Percentiles rank a stretch among this genome's conserved stretches.
Conservation (phyloP, 2,888 invertebrate species). For the Merodon equestris region DNA sequence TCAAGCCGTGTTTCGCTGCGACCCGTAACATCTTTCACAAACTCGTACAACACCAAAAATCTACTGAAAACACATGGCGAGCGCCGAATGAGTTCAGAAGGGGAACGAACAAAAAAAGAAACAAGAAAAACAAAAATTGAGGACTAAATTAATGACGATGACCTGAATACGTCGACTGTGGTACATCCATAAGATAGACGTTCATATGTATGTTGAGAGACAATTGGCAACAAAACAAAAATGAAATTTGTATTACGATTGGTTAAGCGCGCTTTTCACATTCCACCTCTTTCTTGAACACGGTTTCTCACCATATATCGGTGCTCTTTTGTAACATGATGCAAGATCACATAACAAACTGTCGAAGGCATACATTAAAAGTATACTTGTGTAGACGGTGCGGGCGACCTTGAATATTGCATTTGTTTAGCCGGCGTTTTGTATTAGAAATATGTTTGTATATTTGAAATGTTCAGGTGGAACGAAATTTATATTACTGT, state of each 20-base stretch:
- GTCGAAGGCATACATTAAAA: conserved; percentile 47
- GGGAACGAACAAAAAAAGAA: conserved; percentile 1
- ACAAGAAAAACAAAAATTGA: conserved; percentile 17
- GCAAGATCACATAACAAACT: conserved; percentile 41
- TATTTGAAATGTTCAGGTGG: no score
- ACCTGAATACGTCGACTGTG: conserved; percentile 56
- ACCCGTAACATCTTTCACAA: conserved; percentile 44
- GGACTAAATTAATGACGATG: conserved; percentile 64
- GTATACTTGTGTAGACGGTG: conserved; percentile 33
- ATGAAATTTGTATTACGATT: conserved; percentile 49
- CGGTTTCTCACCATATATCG: conserved; percentile 21
- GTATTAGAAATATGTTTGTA: conserved; percentile 38
- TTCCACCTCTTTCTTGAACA: conserved; percentile 29
- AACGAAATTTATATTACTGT: no score
- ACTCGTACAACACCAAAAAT: conserved; percentile 50
- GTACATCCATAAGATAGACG: no score
- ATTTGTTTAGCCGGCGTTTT: conserved; percentile 67
- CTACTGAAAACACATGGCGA: conserved; percentile 19
- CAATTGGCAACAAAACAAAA: conserved; percentile 57
- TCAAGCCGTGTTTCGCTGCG: conserved; percentile 24
- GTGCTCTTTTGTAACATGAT: conserved; percentile 50
- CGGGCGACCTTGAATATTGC: conserved; percentile 75
- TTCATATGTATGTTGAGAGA: conserved; percentile 40
- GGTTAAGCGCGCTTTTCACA: conserved; percentile 40
- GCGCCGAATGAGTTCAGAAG: neutral